Conservation (phyloP, 2,113 vertebrate species). For the Megalops atlanticus region DNA sequence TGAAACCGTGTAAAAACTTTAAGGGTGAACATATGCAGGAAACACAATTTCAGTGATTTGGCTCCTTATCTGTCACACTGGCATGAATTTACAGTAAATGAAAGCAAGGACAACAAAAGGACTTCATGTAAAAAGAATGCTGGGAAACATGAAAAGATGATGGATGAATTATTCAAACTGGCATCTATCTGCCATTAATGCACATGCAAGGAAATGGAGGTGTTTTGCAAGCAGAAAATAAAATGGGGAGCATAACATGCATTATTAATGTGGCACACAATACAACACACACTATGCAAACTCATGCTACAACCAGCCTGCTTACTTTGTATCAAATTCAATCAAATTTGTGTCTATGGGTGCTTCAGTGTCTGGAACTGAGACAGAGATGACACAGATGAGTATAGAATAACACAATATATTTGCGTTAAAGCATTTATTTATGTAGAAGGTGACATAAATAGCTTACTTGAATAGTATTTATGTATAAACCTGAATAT, state of each 20-base stretch:
- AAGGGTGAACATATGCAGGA: too few species aligned
- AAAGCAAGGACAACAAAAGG: neutral
- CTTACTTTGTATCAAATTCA: constrained; percentile 96
- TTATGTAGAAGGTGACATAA: neutral
- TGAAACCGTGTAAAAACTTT: too few species aligned
- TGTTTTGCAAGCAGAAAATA: neutral
- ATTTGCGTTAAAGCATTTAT: neutral
- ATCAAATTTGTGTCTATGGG: constrained; percentile 93
- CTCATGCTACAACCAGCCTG: constrained; percentile 12
- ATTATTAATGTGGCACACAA: constrained; percentile 20
- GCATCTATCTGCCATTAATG: constrained; percentile 52
- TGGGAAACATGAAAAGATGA: neutral
- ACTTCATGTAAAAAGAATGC: too few species aligned
- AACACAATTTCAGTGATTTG: too few species aligned
- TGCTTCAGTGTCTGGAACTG: constrained; percentile 84
- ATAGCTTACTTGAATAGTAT: neutral
- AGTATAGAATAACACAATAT: neutral
- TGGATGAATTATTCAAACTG: constrained; percentile 41
- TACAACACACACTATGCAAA: neutral
- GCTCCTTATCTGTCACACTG: too few species aligned
- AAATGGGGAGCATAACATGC: constrained; percentile 19
- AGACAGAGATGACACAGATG: constrained; percentile 35
- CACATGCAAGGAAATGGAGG: constrained; percentile 37
- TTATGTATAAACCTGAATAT: neutral
- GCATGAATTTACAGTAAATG: neutral